Base-by-base conservation (phyloP, 2,113 vertebrate genomes). In the Henicopernis longicauda region DNA sequence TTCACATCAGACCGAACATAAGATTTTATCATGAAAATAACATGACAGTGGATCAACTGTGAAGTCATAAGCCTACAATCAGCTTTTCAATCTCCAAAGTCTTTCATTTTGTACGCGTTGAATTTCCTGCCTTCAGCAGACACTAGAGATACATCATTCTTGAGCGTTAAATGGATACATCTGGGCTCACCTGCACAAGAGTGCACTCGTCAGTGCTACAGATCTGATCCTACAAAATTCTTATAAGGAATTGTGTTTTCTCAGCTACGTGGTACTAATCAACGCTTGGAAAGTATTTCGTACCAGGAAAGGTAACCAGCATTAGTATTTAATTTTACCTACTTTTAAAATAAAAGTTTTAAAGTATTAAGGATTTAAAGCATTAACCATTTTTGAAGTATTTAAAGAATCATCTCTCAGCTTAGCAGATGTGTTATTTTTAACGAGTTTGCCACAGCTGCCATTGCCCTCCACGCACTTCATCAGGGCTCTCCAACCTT, bases 141-240 rank as follows among this genome's bases (percentile, higher is more conserved):
- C 2, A 1, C 34, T 76, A 22, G 4, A 63, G 45, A 49, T 0
- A 0, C 0, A 3, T 16, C 17, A 22, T 19, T 88, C 67, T 38
- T 42, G 38, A 82, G 36, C 5, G 82, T 79, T 38, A 62, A 90
- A 85, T 14, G 54, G 38, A 77, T 23, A 69, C 8, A 26, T 22
- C 21, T 14, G n/a, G 65, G 9, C 45, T 74, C 76, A 65, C 70
- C 73, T 79, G 67, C 58, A 70, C 16, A 31, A 27, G 11, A 74
- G 49, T 16, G 70, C 11, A 13, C 17, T 62, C 40, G 19, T 54
- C 11, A 38, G 29, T 44, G 44, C 38, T 54, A 57, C 44, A 54
- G 63, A 82, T 9, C 25, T 27, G 9, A 82, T n/a, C 49, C 70
- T 36, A 74, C 69, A 82, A 57, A 10, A 21, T 25, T 85, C 66